Evolutionary conservation across 1,140 invertebrate genomes (phyloP), one percentile per base, ranked within the genome.

Genomic region (Scaptodrosophila lebanonensis): DNA sequence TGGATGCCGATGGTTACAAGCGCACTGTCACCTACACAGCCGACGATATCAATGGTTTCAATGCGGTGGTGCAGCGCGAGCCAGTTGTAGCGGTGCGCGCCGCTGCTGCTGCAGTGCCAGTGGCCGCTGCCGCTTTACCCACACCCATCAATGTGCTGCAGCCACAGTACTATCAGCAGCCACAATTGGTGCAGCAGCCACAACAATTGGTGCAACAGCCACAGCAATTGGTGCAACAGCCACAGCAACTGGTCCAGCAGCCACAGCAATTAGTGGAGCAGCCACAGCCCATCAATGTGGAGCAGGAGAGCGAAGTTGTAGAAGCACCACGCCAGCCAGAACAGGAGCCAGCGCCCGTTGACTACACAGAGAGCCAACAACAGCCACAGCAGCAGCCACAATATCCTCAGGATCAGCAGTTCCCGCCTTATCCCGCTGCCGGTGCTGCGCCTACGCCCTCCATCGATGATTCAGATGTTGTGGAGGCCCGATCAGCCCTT

Each of bases 1-100:
- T 90, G 11, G 90, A 91, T 66, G 89, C 90, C 12, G 90, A 91
- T 76, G 90, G 90, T 18, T 89, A 77, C 13, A 85, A 88, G 53
- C 77, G 89, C 35, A 89, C 87, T 2, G 89, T 90, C 0, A 89
- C 89, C 39, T 91, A 89, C 69, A 88, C 88, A 7, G 89, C 88
- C 16, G 88, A 89, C 63, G 86, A 89, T 29, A 54, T 89, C 25
- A 88, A 89, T 44, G 89, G 87, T 20, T 90, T 89, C 73, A 89
- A 88, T 63, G 88, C 88, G 11, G 85, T 88, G n/a, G 88, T 89
- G 0, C 87, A 86, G 48, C 85, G 86, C 22, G 88, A 88, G 53
- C 88, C 88, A 2, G 56, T 87, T 18, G 82, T 87, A 6, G 66
- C 44, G 18, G 48, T 61, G 20, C 73, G 73, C 29, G 58, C 72